Evolutionary conservation across 2,797 vertebrate species (phyloP).

Genomic region (Fundulus diaphanus): DNA sequence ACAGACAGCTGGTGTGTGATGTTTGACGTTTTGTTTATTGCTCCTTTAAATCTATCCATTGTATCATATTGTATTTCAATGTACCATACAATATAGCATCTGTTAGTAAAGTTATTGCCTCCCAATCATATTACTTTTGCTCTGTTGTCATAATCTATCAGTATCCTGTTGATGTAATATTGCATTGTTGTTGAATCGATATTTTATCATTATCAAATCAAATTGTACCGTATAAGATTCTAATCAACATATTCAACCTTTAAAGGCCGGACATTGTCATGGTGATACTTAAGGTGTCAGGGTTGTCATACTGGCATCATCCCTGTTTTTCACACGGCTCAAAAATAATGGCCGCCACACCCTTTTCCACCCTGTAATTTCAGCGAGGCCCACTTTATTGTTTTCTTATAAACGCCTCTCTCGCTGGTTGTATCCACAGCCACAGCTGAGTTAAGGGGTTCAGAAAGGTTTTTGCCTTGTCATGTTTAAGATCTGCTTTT

Average conservation of each 20-base stretch:
- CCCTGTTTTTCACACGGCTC: slow-evolving; percentile 48
- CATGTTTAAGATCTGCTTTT: slow-evolving; percentile 44
- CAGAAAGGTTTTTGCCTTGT: slow-evolving; percentile 40
- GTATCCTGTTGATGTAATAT: neutral
- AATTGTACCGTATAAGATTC: neutral
- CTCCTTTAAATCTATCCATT: neutral
- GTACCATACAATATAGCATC: neutral
- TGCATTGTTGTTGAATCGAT: neutral
- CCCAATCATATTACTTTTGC: neutral
- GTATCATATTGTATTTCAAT: neutral
- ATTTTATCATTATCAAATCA: neutral
- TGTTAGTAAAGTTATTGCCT: neutral
- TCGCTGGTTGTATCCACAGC: slow-evolving; percentile 64
- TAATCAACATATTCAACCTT: neutral
- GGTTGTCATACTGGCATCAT: slow-evolving; percentile 43
- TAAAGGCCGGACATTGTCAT: slow-evolving; percentile 14
- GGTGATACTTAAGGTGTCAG: slow-evolving; percentile 43
- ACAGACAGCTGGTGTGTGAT: too few species aligned
- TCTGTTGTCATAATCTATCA: neutral
- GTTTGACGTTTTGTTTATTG: too few species aligned
- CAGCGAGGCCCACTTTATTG: slow-evolving; percentile 67
- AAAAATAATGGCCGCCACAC: slow-evolving; percentile 59
- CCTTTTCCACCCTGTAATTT: slow-evolving; percentile 71
- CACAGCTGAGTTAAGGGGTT: slow-evolving; percentile 60
- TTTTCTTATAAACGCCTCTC: slow-evolving; percentile 69